Evolutionary conservation across 1,140 invertebrate genomes (phyloP).

Genomic region (Nixonia krombeini): DNA sequence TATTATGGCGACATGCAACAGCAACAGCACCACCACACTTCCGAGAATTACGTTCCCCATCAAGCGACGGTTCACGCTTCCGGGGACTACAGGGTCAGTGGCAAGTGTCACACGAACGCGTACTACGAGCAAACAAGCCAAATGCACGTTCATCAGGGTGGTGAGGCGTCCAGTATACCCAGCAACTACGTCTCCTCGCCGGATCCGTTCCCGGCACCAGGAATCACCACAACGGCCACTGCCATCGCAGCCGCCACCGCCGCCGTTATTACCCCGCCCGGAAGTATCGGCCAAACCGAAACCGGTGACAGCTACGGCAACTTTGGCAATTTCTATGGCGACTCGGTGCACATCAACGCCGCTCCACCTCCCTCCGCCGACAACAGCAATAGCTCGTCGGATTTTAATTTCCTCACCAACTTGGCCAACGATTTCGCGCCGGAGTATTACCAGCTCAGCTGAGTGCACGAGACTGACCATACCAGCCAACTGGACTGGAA

Average conservation of each 20-base stretch:
- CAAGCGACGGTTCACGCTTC: conserved; percentile 54
- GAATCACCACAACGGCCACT: conserved; percentile 73
- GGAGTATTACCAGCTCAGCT: conserved; percentile 88
- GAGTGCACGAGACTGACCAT: conserved; percentile 64
- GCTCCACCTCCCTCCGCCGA: conserved; percentile 75
- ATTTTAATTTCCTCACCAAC: conserved; percentile 93
- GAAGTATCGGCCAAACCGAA: conserved; percentile 73
- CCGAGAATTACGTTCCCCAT: conserved; percentile 58
- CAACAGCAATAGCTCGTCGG: conserved; percentile 90
- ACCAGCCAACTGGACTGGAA: conserved; percentile 63
- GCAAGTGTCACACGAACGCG: conserved; percentile 58
- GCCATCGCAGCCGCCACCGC: conserved; percentile 74
- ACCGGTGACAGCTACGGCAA: conserved; percentile 76
- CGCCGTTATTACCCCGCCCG: conserved; percentile 74
- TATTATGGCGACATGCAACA: conserved; percentile 62
- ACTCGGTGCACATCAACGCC: conserved; percentile 71
- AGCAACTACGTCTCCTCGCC: conserved; percentile 69
- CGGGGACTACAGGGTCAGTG: conserved; percentile 53
- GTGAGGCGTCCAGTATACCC: conserved; percentile 70
- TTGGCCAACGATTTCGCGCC: conserved; percentile 92
- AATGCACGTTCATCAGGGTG: conserved; percentile 68
- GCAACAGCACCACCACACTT: conserved; percentile 51
- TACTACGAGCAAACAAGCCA: conserved; percentile 69
- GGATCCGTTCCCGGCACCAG: conserved; percentile 67
- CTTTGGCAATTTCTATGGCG: conserved; percentile 79